Evolutionary conservation across 2,797 vertebrate species (phyloP).

Genomic region (Heliangelus exortis): DNA sequence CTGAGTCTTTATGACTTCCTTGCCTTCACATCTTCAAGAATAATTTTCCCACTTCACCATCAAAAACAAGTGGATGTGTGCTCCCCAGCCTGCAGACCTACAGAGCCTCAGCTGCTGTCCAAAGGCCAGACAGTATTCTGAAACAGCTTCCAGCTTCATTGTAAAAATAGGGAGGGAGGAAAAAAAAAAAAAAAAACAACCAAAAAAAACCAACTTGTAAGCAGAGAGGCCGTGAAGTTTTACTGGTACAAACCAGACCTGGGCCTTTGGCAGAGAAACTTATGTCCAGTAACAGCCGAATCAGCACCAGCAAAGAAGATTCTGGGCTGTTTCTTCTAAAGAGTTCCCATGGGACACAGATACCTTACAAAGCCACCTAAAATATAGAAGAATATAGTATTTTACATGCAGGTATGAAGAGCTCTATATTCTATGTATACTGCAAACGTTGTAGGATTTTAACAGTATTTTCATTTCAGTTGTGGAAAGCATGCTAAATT

Average conservation of each 20-base stretch:
- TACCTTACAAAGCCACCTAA: background rate
- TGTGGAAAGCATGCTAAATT: background rate
- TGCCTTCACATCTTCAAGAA: background rate
- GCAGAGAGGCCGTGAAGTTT: background rate
- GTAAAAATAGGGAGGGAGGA: accelerated
- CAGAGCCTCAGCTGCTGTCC: background rate
- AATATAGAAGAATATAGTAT: background rate
- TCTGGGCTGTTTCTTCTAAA: background rate
- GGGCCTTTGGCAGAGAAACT: background rate
- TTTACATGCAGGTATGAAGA: background rate
- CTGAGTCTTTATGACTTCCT: background rate
- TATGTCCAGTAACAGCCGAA: background rate
- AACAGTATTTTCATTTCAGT: background rate
- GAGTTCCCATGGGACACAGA: background rate
- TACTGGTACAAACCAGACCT: background rate
- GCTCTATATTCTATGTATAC: background rate
- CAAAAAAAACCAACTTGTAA: background rate
- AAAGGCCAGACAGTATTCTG: background rate
- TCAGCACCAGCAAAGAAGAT: background rate
- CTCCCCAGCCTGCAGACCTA: background rate
- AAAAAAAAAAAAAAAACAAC: background rate
- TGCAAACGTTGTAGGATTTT: background rate
- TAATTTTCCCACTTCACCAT: background rate
- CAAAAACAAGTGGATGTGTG: background rate
- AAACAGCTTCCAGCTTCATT: background rate